Conservation (phyloP, 2,888 invertebrate species). For the Megalurothrips usitatus region DNA sequence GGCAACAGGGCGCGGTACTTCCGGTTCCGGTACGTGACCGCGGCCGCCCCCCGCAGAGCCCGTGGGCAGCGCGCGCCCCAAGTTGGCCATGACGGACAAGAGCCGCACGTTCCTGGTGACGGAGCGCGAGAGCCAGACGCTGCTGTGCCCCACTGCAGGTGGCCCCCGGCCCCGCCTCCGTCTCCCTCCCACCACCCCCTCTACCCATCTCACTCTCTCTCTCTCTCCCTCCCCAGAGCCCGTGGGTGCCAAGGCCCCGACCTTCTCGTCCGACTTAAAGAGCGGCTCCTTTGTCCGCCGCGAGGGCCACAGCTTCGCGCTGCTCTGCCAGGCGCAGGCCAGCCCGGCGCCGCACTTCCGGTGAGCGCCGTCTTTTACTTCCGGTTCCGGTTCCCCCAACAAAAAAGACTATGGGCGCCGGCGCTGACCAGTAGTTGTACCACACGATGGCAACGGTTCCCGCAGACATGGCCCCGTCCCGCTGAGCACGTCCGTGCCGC, state of each 20-base stretch:
- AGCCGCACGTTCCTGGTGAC: conserved; percentile 43
- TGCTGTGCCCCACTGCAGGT: conserved; percentile 56
- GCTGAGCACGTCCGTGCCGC: background rate
- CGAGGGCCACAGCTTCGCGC: conserved; percentile 44
- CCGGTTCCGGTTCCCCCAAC: background rate
- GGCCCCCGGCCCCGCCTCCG: background rate
- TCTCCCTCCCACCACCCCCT: background rate
- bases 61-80: conserved; percentile 47
- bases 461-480: background rate
- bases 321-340: conserved; percentile 35
- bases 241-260: conserved; percentile 51
- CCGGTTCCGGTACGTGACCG: background rate
- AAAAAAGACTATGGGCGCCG: background rate
- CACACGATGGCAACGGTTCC: conserved; percentile 7
- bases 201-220: background rate
- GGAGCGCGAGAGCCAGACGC: conserved; percentile 52
- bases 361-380: conserved; percentile 47
- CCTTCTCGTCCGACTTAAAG: conserved; percentile 57
- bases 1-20: too few relatives aligned
- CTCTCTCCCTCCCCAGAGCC: conserved; percentile 27
- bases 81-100: conserved; percentile 49
- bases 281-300: conserved; percentile 55
- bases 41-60: background rate
- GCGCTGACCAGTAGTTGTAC: background rate
- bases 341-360: conserved; percentile 54